Evolutionary conservation across 2,113 vertebrate genomes (phyloP), one percentile per base, ranked within the genome.

Genomic region (Hassar affinis): DNA sequence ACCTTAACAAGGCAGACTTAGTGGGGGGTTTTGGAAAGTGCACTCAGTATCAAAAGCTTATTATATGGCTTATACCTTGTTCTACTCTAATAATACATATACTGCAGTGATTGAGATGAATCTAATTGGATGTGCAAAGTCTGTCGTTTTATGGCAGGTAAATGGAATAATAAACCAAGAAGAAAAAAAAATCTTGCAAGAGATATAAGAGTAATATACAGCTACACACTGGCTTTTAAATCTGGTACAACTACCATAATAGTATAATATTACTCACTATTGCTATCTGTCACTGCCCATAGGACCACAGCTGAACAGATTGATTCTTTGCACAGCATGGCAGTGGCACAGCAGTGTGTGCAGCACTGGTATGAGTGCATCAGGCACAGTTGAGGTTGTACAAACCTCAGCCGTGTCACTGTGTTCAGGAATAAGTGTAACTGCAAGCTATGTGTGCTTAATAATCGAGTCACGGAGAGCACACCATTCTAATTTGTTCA

Each of bases 1-100:
- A 78, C 80, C 25, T 59, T 72, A 81, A 86, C 80, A 86, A 22
- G 66, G 59, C 47, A 35, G 69, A 86, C 80, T 68, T 79, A 33
- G 75, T 33, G 42, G 25, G 68, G 61, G 52, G 33, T 8, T 85
- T 76, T 30, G 1, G 59, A 52, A 35, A 66, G 30, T 69, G 76
- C 33, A 2, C 27, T 61, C 42, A 1, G 30, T 68, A 68, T 66
- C 18, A 52, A 68, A 54, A 52, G 47, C 61, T 20, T 35, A 62
- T 25, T 52, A 25, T 47, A 54, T 10, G 25, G 49, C 42, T 54
- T 25, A 49, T 52, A 52, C 57, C 78, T 33, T 61, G 25, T 57
- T 27, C 38, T 33, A 49, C 27, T 42, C 12, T 54, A 56, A 42
- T 71, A 71, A 15, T 52, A 42, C n/a, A n/a, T n/a, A n/a, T 54